Evolutionary conservation across 1,140 invertebrate genomes (phyloP), one percentile per base, ranked within the genome.

Genomic region (Ostrea denselamellosa): DNA sequence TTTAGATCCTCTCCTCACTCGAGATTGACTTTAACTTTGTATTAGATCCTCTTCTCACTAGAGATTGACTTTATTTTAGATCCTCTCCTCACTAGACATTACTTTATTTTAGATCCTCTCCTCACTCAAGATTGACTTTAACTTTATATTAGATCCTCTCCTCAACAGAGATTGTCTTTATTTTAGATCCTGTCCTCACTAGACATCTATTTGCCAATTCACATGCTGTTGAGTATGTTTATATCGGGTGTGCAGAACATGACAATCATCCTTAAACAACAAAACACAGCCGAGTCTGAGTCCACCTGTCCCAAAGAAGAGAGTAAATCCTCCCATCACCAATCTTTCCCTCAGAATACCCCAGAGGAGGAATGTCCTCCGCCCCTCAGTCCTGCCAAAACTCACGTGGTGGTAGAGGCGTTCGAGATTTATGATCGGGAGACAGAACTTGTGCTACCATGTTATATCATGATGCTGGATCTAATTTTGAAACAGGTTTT

Each of bases 381-480:
- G 8, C 93, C 93, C 19, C 90, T 94, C 34, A 94, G 93, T 82
- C 93, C 93, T 8, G 91, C 92, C 85, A 91, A 91, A n/a, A 88
- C 90, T 17, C 91, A 90, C n/a, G 87, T 89, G 0, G 88, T 90
- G 0, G 87, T 91, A 12, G 92, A 93, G 71, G 89, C 90, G 0
- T 92, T 88, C 88, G 92, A 94, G 58, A 87, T 93, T 44, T 94
- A 93, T 88, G 93, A 94, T 0, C 88, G 91, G 44, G 94, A 94
- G 85, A 91, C 93, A n/a, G 95, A 96, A 87, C 91, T 95, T 8
- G 93, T 95, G 68, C 95, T 99, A 9, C 97, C 97, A 5, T 99
- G 98, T 92, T 99, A 98, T 94, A 98, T 99, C 89, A 96, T 99
- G 3, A 99, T 99, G 98, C 68, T 77, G 85, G 99, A 99, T 94